Evolutionary conservation across 1,140 invertebrate genomes (phyloP).

Genomic region (Archivesica marissinica): DNA sequence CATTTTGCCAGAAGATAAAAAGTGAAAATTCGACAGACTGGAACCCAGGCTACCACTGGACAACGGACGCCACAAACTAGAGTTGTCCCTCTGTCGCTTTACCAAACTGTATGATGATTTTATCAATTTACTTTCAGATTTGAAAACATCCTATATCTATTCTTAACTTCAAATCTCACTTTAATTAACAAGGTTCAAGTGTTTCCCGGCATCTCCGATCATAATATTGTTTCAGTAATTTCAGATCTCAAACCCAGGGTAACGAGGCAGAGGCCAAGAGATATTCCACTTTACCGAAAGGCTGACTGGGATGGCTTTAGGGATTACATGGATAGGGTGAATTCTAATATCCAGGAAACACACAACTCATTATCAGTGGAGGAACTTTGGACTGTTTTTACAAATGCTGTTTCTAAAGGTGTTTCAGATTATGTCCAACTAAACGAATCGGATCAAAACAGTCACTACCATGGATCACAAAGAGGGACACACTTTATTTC

Average conservation of each 20-base stretch:
- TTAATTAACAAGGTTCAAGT: no score
- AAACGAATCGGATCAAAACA: conserved; percentile 22
- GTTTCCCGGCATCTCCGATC: conserved; percentile 29
- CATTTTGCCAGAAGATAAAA: no score
- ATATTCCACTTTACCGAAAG: conserved; percentile 21
- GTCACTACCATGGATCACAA: conserved; percentile 35
- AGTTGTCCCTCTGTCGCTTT: no score
- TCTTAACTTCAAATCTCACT: no score
- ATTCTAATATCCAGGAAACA: not conserved
- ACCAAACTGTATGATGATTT: no score
- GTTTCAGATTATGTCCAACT: not conserved
- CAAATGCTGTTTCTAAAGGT: conserved; percentile 5
- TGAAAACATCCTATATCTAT: no score
- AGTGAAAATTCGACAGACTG: no score
- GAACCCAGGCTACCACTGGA: no score
- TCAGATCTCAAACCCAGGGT: conserved; percentile 8
- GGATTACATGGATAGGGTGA: conserved; percentile 1
- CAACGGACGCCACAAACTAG: no score
- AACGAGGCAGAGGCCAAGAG: conserved; percentile 10
- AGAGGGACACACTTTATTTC: conserved; percentile 3
- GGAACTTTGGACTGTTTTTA: not conserved
- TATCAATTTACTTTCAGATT: no score
- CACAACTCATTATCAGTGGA: not conserved
- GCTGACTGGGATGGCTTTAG: not conserved
- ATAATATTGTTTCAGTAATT: not conserved